Evolutionary conservation across 1,140 invertebrate species (phyloP).

Genomic region (Brachionus rubens): DNA sequence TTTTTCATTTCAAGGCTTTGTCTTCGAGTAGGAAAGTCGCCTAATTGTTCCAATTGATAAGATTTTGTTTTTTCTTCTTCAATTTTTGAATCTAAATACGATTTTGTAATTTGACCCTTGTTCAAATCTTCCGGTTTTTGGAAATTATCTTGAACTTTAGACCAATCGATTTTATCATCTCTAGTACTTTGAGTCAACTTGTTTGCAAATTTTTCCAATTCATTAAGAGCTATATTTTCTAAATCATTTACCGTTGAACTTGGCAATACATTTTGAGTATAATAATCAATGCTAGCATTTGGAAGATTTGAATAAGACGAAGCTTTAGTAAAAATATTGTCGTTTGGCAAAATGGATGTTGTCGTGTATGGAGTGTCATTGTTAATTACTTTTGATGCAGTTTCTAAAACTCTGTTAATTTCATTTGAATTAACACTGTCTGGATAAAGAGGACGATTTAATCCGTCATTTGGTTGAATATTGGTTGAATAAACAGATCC

Average conservation of each 20-base stretch:
- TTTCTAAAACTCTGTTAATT: not conserved
- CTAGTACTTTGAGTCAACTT: not conserved
- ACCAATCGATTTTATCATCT: conserved; percentile 24
- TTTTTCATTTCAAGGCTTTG: not conserved
- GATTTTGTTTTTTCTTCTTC: conserved; percentile 1
- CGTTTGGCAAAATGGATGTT: not conserved
- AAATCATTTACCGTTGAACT: not conserved
- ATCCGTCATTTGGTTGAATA: too few species aligned
- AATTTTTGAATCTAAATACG: not conserved
- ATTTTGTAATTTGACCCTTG: not conserved
- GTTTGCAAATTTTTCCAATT: conserved; percentile 9
- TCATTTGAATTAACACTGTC: too few species aligned
- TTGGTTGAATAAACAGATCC: too few species aligned
- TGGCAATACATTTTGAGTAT: too few species aligned
- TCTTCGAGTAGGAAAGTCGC: not conserved
- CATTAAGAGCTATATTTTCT: not conserved
- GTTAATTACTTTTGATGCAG: not conserved
- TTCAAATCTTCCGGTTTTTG: not conserved
- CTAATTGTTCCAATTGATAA: conserved; percentile 10
- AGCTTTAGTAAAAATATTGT: not conserved
- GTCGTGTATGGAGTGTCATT: not conserved
- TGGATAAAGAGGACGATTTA: too few species aligned
- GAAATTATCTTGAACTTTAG: not conserved
- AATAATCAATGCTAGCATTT: not conserved
- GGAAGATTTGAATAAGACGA: not conserved